Percentiles rank a stretch among this genome's conserved stretches.
Evolutionary conservation across 2,113 vertebrate species (phyloP).

Genomic region (Saccopteryx leptura): DNA sequence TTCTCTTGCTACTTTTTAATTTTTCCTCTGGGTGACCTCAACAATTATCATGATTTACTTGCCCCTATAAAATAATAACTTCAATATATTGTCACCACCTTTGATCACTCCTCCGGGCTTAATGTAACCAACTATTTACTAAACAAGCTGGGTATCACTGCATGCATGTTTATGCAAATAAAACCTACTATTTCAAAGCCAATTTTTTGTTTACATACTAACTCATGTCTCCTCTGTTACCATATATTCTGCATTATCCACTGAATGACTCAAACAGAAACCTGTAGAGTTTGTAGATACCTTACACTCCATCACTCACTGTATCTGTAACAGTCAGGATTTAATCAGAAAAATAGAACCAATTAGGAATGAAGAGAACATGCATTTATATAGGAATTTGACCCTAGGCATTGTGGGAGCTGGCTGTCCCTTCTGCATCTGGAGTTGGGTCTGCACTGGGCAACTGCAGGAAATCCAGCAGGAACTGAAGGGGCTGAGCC

Average conservation of each 20-base stretch:
- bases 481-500: background rate
- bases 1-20: background rate
- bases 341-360: conserved; percentile 7
- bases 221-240: background rate
- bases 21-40: background rate
- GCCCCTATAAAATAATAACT: background rate
- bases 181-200: conserved; percentile 4
- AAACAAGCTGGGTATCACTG: background rate
- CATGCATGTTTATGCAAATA: background rate
- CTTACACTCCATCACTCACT: background rate
- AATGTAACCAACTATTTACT: background rate
- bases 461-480: background rate
- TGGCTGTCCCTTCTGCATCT: background rate
- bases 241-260: background rate
- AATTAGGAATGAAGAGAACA: background rate
- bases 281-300: background rate
- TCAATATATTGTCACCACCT: background rate
- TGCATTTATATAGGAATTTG: background rate
- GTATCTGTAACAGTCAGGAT: background rate
- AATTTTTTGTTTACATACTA: background rate
- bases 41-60: background rate
- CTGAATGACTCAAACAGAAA: background rate
- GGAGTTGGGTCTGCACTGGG: background rate
- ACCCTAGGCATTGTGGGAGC: background rate
- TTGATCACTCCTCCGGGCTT: background rate